A percentile compares a stretch with the other conserved stretches of the same genome.
Conservation (phyloP, 2,113 vertebrate genomes). For the Aix galericulata region DNA sequence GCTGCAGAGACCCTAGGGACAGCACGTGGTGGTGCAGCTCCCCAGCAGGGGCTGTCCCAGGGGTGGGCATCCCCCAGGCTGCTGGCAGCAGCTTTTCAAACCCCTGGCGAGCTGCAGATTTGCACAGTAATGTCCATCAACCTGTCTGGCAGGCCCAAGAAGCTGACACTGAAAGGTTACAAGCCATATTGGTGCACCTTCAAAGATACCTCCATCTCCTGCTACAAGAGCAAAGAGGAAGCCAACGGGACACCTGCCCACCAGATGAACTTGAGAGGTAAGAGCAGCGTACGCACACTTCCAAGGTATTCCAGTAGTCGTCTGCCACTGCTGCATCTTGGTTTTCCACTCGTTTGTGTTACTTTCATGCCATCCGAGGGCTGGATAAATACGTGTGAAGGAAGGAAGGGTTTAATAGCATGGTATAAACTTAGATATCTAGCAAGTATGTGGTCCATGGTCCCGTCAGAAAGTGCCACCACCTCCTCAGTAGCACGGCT, state of each 20-base stretch:
- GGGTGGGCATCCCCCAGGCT: not conserved
- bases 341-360: not conserved
- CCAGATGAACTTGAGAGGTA: slow-evolving; percentile 98
- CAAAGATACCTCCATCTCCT: slow-evolving; percentile 98
- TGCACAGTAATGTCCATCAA: not conserved
- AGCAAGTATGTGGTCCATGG: accelerated
- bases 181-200: slow-evolving; percentile 99
- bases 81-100: not conserved
- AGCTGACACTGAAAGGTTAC: slow-evolving; percentile 97
- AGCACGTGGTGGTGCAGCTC: not conserved
- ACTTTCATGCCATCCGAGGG: accelerated
- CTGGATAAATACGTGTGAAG: not conserved
- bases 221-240: slow-evolving; percentile 98
- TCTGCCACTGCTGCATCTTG: not conserved
- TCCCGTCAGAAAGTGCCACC: not conserved
- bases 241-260: slow-evolving; percentile 90
- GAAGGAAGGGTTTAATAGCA: not conserved
- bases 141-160: slow-evolving; percentile 87
- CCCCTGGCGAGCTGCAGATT: not conserved
- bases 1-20: not conserved
- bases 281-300: not conserved
- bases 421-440: not conserved
- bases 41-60: accelerated
- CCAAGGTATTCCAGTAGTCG: not conserved
- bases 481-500: not conserved